Evolutionary conservation across 2,113 vertebrate genomes (phyloP).

Genomic region (Carassius carassius): DNA sequence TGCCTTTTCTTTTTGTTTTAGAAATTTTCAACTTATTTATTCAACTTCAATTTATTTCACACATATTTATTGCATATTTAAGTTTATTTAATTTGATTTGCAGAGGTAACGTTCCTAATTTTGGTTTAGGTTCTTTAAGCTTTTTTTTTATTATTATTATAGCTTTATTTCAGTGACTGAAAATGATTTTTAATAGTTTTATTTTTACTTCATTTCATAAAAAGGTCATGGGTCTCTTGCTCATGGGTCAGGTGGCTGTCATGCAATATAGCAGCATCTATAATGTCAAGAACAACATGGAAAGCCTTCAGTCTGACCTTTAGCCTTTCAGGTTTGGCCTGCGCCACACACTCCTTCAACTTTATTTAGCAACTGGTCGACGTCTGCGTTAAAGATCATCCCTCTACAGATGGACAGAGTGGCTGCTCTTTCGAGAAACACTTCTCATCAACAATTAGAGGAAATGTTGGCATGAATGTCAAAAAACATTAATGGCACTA

Average conservation of each 20-base stretch:
- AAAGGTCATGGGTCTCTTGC: background rate
- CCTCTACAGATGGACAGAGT: background rate
- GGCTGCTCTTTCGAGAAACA: background rate
- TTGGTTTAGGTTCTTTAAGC: too few relatives aligned
- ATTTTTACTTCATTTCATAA: too few relatives aligned
- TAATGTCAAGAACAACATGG: conserved; percentile 31
- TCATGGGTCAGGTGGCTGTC: too few relatives aligned
- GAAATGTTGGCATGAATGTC: conserved; percentile 34
- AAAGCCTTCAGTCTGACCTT: conserved; percentile 16
- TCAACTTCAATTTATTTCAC: too few relatives aligned
- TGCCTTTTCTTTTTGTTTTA: too few relatives aligned
- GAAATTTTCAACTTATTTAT: too few relatives aligned
- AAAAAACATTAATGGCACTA: conserved; percentile 38
- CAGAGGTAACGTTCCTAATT: too few relatives aligned
- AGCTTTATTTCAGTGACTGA: too few relatives aligned
- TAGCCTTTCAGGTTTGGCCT: conserved; percentile 13
- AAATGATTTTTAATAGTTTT: too few relatives aligned
- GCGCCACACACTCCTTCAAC: background rate
- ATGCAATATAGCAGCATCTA: background rate
- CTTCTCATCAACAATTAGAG: conserved; percentile 40
- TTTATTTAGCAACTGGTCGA: conserved; percentile 39
- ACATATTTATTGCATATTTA: too few relatives aligned
- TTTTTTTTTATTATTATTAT: too few relatives aligned
- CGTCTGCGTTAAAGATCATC: background rate
- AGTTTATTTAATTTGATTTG: too few relatives aligned